These are phyloP conservation scores for Cecropterus lyciades DNA, from an alignment of 1,140 invertebrate genomes.

Conservation along the genomic window DNA sequence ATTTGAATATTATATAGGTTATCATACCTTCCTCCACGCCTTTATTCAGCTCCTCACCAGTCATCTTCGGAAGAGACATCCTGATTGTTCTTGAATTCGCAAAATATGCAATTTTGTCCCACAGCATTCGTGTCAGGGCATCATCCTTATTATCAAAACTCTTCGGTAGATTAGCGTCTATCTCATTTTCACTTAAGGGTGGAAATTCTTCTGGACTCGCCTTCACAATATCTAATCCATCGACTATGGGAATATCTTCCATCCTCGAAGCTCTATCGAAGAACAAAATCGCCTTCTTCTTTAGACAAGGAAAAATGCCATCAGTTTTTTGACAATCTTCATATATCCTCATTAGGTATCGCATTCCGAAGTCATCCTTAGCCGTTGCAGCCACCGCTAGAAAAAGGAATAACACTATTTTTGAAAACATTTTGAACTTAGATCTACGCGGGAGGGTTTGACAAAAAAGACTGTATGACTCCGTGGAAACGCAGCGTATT, in stretches of 20 bases:
- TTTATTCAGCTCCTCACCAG: constrained; percentile 87
- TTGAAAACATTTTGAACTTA: constrained; percentile 48
- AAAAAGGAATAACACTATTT: constrained; percentile 43
- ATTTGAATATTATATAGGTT: too few species aligned
- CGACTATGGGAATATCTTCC: constrained; percentile 87
- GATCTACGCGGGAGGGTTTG: constrained; percentile 46
- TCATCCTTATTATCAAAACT: constrained; percentile 87
- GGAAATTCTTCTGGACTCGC: constrained; percentile 73
- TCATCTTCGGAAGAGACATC: constrained; percentile 89
- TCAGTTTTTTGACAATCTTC: constrained; percentile 86
- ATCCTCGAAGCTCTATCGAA: constrained; percentile 89
- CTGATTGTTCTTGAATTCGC: constrained; percentile 91
- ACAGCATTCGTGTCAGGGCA: constrained; percentile 87
- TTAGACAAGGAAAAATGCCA: constrained; percentile 88
- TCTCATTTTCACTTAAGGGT: constrained; percentile 85
- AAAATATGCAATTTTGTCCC: constrained; percentile 88
- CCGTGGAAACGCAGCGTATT: constrained; percentile 54
- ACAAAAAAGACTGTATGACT: constrained; percentile 68
- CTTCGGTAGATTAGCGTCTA: constrained; percentile 87
- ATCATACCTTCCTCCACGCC: constrained; percentile 90
- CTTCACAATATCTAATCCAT: constrained; percentile 87
- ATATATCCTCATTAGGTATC: constrained; percentile 85
- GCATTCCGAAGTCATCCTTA: constrained; percentile 78
- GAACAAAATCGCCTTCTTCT: constrained; percentile 91
- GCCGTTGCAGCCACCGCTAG: constrained; percentile 45